Percentiles rank a stretch among this genome's conserved stretches.
Conservation (phyloP, 2,888 invertebrate genomes). For the Pasiphila rectangulata region DNA sequence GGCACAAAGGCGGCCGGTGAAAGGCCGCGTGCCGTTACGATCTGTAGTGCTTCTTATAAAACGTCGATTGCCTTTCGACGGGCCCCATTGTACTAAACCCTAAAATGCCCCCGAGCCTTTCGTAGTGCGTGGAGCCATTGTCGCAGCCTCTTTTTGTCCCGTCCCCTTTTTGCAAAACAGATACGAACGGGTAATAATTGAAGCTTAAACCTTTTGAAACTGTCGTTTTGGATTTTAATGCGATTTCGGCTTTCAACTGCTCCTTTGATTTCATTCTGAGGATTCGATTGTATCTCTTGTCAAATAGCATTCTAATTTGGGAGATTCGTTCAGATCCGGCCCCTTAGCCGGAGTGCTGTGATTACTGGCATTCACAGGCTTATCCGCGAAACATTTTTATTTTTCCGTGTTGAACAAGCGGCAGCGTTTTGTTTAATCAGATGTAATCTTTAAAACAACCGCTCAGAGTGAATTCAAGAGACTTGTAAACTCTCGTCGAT, state of each 20-base stretch:
- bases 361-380: slow-evolving; percentile 3
- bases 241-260: slow-evolving; percentile 45
- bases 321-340: slow-evolving; percentile 21
- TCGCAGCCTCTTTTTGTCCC: slow-evolving; percentile 62
- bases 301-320: slow-evolving; percentile 33
- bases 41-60: slow-evolving; percentile 61
- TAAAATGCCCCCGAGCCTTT: slow-evolving; percentile 54
- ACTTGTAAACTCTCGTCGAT: slow-evolving; percentile 6
- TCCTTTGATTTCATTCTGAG: slow-evolving; percentile 57
- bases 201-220: slow-evolving; percentile 60
- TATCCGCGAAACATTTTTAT: slow-evolving; percentile 1
- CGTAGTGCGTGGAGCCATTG: slow-evolving; percentile 50
- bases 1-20: slow-evolving; percentile 52
- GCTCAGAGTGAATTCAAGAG: slow-evolving; percentile 1
- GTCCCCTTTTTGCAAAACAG: slow-evolving; percentile 58
- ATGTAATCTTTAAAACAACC: slow-evolving; percentile 1
- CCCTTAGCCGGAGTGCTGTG: slow-evolving; percentile 12
- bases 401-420: background rate
- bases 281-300: slow-evolving; percentile 51
- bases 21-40: slow-evolving; percentile 54
- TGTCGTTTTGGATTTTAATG: slow-evolving; percentile 59
- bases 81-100: slow-evolving; percentile 62
- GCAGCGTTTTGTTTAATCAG: background rate
- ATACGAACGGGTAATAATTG: slow-evolving; percentile 75
- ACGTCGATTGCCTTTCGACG: slow-evolving; percentile 63